These are phyloP conservation scores for Rhinatrema bivittatum DNA, from an alignment of 2,797 vertebrate genomes.

Conservation along the genomic window DNA sequence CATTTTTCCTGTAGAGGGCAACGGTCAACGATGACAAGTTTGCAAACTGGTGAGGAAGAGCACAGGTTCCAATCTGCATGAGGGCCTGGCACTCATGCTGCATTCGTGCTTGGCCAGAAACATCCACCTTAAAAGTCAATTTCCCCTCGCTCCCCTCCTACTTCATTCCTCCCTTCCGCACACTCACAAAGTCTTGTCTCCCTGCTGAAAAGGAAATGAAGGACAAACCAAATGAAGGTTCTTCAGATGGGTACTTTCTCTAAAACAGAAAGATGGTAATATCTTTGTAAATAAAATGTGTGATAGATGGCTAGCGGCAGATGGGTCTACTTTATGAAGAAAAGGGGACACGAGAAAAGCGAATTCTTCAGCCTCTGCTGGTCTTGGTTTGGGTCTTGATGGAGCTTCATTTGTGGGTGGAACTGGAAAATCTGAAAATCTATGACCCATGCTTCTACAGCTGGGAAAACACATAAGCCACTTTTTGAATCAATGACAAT, in stretches of 20 bases:
- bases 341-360: too few species aligned
- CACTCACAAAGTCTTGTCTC: too few species aligned
- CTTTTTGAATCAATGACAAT: too few species aligned
- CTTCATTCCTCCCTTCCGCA: too few species aligned
- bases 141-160: too few species aligned
- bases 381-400: too few species aligned
- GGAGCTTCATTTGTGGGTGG: neutral
- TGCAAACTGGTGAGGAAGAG: neutral
- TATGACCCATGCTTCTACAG: too few species aligned
- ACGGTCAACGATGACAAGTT: conserved; percentile 62
- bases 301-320: neutral
- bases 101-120: too few species aligned
- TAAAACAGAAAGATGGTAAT: conserved; percentile 25
- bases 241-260: conserved; percentile 32
- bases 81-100: too few species aligned
- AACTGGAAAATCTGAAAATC: conserved; percentile 4
- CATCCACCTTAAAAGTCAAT: too few species aligned
- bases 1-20: conserved; percentile 64
- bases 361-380: too few species aligned
- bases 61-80: fast-evolving
- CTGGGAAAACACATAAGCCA: neutral
- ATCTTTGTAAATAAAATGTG: conserved; percentile 32
- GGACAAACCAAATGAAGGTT: neutral
- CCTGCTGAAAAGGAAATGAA: neutral
- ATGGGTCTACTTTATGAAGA: too few species aligned